A percentile compares a stretch with the other conserved stretches of the same genome.
These are phyloP conservation scores for Pterocles burchelli DNA, from an alignment of 2,113 vertebrate species.

Conservation along the genomic window DNA sequence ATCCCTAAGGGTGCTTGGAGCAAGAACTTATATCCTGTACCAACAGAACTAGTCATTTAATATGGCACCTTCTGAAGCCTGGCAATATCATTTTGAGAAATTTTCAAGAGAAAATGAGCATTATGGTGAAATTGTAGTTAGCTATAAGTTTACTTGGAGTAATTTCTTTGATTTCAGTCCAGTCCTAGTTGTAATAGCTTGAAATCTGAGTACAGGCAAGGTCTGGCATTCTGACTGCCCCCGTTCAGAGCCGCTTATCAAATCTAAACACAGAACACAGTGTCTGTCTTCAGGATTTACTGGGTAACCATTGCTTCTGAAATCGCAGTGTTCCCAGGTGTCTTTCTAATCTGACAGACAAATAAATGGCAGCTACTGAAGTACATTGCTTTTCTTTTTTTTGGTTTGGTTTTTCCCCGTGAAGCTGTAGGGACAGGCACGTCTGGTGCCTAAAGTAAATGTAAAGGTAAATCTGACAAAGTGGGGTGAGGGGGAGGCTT, in stretches of 20 bases:
- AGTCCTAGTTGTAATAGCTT: not conserved
- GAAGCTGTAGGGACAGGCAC: not conserved
- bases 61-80: not conserved
- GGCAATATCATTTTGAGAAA: not conserved
- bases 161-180: not conserved
- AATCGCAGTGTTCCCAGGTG: not conserved
- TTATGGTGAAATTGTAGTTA: not conserved
- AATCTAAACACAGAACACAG: not conserved
- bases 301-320: not conserved
- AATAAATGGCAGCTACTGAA: not conserved
- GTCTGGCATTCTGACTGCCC: not conserved
- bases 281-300: not conserved
- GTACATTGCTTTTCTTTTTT: not conserved
- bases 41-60: not conserved
- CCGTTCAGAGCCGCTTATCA: not conserved
- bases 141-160: not conserved
- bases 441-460: not conserved
- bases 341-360: not conserved
- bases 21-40: not conserved
- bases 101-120: not conserved
- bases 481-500: not conserved
- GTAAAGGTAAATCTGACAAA: not conserved
- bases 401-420: not conserved
- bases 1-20: not conserved
- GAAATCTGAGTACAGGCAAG: not conserved